phyloP scores from a whole-genome alignment of 1,140 invertebrate genomes.

The Periplaneta americana region DNA sequence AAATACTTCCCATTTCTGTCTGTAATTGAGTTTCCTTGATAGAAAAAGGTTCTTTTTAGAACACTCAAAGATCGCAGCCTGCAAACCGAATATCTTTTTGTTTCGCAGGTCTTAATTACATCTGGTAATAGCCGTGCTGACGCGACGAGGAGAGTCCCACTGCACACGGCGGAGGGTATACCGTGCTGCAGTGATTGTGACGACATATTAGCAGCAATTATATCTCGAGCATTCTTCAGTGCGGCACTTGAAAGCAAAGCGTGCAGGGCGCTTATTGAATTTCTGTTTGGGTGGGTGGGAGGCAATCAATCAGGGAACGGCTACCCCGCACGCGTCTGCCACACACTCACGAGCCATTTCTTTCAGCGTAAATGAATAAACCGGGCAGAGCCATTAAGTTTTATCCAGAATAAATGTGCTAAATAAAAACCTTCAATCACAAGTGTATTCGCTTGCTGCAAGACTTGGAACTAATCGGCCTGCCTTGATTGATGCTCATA shows the following conservation, averaged over 20 bases:
- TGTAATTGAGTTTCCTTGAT: no score
- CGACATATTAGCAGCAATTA: background rate
- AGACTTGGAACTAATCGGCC: background rate
- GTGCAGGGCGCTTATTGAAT: background rate
- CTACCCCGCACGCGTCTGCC: background rate
- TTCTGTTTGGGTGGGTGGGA: background rate
- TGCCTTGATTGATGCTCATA: background rate
- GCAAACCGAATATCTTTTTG: no score
- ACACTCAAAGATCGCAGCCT: no score
- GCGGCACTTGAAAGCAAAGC: background rate
- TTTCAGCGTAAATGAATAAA: background rate
- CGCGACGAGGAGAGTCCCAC: background rate
- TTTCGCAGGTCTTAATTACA: background rate
- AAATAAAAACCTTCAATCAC: background rate
- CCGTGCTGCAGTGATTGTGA: background rate
- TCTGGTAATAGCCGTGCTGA: background rate
- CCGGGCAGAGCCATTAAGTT: background rate
- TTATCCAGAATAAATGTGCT: background rate
- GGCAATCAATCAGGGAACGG: background rate
- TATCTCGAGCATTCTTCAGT: background rate
- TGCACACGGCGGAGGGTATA: background rate
- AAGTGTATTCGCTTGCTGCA: background rate
- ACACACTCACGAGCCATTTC: background rate
- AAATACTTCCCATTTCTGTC: no score
- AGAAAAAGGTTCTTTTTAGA: background rate